phyloP scores from a whole-genome alignment of 2,113 vertebrate species.

The Lepus americanus region DNA sequence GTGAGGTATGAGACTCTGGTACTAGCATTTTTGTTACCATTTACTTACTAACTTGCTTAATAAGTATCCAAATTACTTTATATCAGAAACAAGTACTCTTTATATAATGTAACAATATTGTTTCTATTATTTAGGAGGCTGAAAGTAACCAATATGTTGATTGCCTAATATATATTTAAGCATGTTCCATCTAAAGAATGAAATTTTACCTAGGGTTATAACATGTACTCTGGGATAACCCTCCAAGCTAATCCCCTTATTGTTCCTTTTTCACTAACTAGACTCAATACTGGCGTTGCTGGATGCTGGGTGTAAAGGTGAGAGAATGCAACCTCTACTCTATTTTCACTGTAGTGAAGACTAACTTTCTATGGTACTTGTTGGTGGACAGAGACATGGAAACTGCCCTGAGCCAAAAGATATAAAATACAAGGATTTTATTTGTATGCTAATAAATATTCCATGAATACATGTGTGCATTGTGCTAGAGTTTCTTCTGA shows the following conservation, averaged over 20 bases:
- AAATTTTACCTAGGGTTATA: not conserved
- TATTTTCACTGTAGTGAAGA: too few relatives aligned
- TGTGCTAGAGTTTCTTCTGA: not conserved
- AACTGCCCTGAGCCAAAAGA: not conserved
- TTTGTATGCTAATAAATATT: not conserved
- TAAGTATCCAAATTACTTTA: not conserved
- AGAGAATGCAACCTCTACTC: accelerated
- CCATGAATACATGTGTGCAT: not conserved
- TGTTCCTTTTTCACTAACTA: not conserved
- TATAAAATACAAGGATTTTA: not conserved
- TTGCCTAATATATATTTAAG: not conserved
- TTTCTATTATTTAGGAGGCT: not conserved
- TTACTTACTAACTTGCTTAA: not conserved
- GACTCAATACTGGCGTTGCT: not conserved
- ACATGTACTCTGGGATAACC: not conserved
- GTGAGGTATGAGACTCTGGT: not conserved
- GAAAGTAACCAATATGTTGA: not conserved
- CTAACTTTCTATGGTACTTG: not conserved
- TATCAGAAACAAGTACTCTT: not conserved
- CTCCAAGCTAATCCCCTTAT: not conserved
- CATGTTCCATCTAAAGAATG: not conserved
- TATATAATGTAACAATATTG: not conserved
- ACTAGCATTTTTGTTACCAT: not conserved
- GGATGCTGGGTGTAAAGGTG: not conserved
- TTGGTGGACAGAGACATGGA: not conserved